A percentile compares a stretch with the other conserved stretches of the same genome.
Conservation (phyloP, 1,140 invertebrate genomes). For the Lasioglossum baleicum region DNA sequence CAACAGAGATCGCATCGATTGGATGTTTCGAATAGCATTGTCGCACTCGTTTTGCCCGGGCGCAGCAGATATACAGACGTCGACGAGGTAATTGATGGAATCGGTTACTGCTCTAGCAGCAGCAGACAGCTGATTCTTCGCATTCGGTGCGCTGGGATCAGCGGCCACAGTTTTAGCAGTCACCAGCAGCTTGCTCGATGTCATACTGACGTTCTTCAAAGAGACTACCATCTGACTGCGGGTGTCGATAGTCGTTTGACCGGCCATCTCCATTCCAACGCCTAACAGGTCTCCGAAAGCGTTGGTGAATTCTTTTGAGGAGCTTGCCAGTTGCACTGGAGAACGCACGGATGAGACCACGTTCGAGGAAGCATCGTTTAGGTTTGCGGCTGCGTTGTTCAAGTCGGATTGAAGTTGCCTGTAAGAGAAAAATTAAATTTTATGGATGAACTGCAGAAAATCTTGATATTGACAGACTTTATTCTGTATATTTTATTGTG, state of each 20-base stretch:
- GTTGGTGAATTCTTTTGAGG: slow-evolving; percentile 88
- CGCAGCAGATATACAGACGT: slow-evolving; percentile 86
- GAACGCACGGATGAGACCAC: slow-evolving; percentile 86
- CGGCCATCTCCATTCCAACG: slow-evolving; percentile 90
- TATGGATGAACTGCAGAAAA: no score
- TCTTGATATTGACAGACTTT: no score
- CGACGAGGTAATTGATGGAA: slow-evolving; percentile 93
- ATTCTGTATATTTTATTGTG: no score
- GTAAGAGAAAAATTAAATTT: slow-evolving; percentile 30
- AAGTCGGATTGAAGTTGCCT: slow-evolving; percentile 92
- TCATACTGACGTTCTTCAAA: slow-evolving; percentile 92
- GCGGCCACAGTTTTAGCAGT: slow-evolving; percentile 94
- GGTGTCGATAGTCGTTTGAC: slow-evolving; percentile 85
- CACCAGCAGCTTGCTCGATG: slow-evolving; percentile 92
- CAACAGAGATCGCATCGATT: slow-evolving; percentile 90
- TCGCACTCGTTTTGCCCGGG: slow-evolving; percentile 97
- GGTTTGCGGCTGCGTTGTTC: slow-evolving; percentile 88
- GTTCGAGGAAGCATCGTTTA: slow-evolving; percentile 91
- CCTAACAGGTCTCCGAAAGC: slow-evolving; percentile 89
- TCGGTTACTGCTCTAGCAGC: slow-evolving; percentile 95
- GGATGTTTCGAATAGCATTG: slow-evolving; percentile 96
- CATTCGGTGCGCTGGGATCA: slow-evolving; percentile 93
- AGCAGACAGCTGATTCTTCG: slow-evolving; percentile 92
- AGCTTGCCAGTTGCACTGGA: slow-evolving; percentile 86
- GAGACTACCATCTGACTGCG: slow-evolving; percentile 90